phyloP scores from a whole-genome alignment of 2,888 invertebrate species.

The Thymelicus sylvestris region DNA sequence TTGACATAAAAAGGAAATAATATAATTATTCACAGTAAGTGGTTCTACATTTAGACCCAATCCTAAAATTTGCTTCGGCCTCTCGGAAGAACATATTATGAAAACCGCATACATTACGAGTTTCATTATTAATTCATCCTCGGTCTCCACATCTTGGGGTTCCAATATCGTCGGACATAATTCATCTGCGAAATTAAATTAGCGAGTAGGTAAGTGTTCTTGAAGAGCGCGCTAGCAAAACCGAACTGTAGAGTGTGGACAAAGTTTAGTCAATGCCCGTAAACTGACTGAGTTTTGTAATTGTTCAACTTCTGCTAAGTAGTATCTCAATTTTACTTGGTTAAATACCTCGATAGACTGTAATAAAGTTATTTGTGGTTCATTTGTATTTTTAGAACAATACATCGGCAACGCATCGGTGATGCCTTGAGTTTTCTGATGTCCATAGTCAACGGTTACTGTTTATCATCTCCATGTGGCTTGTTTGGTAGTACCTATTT shows the following conservation, averaged over 20 bases:
- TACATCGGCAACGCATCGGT: background rate
- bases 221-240: slow-evolving; percentile 44
- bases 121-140: slow-evolving; percentile 20
- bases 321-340: background rate
- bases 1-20: no score
- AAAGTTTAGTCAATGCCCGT: slow-evolving; percentile 24
- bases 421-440: background rate
- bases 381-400: no score
- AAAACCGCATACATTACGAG: slow-evolving; percentile 17
- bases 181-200: slow-evolving; percentile 54
- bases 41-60: background rate
- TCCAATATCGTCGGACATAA: slow-evolving; percentile 52
- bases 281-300: slow-evolving; percentile 16
- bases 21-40: background rate
- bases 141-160: slow-evolving; percentile 16
- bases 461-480: no score
- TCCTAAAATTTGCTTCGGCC: slow-evolving; percentile 4
- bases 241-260: background rate
- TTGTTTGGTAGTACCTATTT: no score
- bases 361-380: background rate
- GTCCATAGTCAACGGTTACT: no score
- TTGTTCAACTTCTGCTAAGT: slow-evolving; percentile 13
- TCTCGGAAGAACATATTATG: slow-evolving; percentile 3
- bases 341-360: slow-evolving; percentile 25
- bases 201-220: slow-evolving; percentile 48